Conservation (phyloP, 2,797 vertebrate species). For the Leuciscus waleckii region DNA sequence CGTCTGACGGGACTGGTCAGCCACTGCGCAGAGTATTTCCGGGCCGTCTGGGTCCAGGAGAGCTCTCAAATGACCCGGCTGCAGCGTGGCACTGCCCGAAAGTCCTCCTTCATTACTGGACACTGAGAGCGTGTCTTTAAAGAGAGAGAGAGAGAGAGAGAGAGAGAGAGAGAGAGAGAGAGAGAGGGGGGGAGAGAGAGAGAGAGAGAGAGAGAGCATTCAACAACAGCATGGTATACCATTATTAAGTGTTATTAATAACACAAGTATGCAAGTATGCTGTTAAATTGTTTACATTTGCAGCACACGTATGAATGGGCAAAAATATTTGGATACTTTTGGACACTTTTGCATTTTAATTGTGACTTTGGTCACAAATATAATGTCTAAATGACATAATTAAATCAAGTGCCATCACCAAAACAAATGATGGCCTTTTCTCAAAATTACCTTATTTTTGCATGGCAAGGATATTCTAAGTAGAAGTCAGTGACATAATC, state of each 20-base stretch:
- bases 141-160: background rate
- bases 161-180: background rate
- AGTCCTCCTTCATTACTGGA: slow-evolving; percentile 88
- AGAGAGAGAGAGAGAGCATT: background rate
- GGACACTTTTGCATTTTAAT: background rate
- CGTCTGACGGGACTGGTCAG: slow-evolving; percentile 94
- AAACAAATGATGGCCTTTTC: background rate
- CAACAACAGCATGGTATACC: too few species aligned
- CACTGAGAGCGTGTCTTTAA: slow-evolving; percentile 89
- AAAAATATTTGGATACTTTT: background rate
- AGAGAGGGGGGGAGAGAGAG: background rate
- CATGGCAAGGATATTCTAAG: background rate
- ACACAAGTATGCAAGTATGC: background rate
- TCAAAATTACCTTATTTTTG: background rate
- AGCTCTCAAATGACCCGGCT: slow-evolving; percentile 84
- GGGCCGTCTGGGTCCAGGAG: slow-evolving; percentile 91
- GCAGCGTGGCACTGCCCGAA: slow-evolving; percentile 75
- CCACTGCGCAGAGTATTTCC: slow-evolving; percentile 96
- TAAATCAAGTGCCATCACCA: background rate
- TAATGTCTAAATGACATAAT: background rate
- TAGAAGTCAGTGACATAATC: background rate
- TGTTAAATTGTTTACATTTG: background rate
- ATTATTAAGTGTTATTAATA: too few species aligned
- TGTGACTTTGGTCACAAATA: background rate
- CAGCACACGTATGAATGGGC: background rate